Conservation (phyloP, 2,888 invertebrate species). For the Eledona agricola region DNA sequence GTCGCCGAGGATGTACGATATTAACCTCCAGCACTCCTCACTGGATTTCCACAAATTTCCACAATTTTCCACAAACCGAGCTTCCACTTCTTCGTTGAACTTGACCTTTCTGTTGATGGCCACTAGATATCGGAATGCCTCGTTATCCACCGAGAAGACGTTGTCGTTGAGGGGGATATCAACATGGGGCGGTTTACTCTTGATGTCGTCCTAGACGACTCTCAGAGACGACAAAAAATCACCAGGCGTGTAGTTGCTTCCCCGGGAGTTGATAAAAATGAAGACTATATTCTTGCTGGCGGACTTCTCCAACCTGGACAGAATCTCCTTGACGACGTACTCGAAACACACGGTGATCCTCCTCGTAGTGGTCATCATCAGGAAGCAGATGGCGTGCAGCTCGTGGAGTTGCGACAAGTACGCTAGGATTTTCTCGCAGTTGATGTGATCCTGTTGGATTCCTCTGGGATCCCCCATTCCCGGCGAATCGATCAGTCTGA, state of each 20-base stretch:
- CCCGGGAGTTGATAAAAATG: conserved; percentile 53
- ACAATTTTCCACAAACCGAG: too few species aligned
- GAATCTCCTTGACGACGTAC: conserved; percentile 54
- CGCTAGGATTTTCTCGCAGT: conserved; percentile 52
- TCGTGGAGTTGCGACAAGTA: conserved; percentile 51
- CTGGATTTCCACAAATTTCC: too few species aligned
- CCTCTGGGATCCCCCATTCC: conserved; percentile 53
- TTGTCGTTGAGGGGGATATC: too few species aligned
- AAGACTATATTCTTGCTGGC: conserved; percentile 56
- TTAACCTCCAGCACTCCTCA: too few species aligned
- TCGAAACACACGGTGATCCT: conserved; percentile 53
- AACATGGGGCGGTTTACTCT: too few species aligned
- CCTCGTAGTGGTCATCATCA: conserved; percentile 52
- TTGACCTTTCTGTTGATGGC: too few species aligned
- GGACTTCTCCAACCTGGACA: conserved; percentile 55
- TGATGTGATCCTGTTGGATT: conserved; percentile 44
- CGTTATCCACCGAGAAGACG: too few species aligned
- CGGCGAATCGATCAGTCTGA: conserved; percentile 58
- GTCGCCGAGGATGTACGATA: too few species aligned
- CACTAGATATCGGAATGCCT: too few species aligned
- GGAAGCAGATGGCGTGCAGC: conserved; percentile 54
- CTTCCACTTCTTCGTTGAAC: too few species aligned
- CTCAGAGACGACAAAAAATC: conserved; percentile 49
- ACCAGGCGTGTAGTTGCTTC: conserved; percentile 51
- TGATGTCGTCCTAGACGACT: too few species aligned